Conservation (phyloP, 2,797 vertebrate genomes). For the Gymnodraco acuticeps region DNA sequence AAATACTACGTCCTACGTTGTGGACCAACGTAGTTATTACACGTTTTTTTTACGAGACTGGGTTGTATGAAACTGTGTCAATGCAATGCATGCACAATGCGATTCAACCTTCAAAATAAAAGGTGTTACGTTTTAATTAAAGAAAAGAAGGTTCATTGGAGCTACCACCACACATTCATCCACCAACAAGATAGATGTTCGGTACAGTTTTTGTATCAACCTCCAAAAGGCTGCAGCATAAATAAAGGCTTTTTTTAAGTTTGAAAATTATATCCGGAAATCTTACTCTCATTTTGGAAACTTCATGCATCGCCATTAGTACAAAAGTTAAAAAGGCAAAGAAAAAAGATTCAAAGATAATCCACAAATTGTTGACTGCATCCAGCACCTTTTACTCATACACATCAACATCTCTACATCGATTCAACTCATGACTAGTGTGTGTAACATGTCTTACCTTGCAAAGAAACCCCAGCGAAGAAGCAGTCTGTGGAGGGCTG, state of each 20-base stretch:
- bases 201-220: not conserved
- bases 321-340: not conserved
- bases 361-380: not conserved
- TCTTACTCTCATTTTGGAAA: conserved; percentile 2
- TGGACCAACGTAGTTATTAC: too few species aligned
- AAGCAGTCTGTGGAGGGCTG: conserved; percentile 24
- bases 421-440: not conserved
- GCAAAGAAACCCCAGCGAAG: conserved; percentile 39
- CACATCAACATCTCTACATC: too few species aligned
- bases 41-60: too few species aligned
- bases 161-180: not conserved
- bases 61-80: not conserved
- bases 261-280: not conserved
- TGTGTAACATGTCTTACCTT: conserved; percentile 53
- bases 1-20: too few species aligned
- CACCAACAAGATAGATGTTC: not conserved
- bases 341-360: not conserved
- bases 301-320: not conserved
- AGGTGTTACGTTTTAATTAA: not conserved
- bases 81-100: not conserved
- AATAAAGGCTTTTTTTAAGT: not conserved
- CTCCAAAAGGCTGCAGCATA: not conserved
- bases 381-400: not conserved
- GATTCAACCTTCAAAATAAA: conserved; percentile 26
- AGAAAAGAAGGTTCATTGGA: not conserved